Base-by-base conservation (phyloP, 2,113 vertebrate genomes). In the Pseudois nayaur region DNA sequence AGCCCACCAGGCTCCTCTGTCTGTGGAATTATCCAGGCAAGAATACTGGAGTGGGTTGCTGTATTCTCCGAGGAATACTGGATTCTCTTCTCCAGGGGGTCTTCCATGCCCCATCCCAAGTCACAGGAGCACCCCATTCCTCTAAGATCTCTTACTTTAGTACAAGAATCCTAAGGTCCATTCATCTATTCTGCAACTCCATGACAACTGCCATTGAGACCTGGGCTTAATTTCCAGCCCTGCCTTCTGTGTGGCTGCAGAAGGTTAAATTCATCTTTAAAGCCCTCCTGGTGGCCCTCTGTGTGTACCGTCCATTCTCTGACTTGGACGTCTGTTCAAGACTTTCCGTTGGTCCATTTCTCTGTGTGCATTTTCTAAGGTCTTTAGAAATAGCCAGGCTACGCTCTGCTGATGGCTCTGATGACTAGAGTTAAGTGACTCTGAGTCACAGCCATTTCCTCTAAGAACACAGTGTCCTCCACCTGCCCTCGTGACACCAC, bases 41-140 rank as follows among this genome's bases (percentile, higher is more conserved):
- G 67, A 40, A 71, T 23, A 40, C 67, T 40, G 67, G 67, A 23
- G n/a, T 71, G 19, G n/a, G 9, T 71, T 40, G n/a, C 9, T 71
- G n/a, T 23, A 71, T 71, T 71, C n/a, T 71, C n/a, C 0, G 0
- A 71, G n/a, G n/a, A 40, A 40, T 40, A 23, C n/a, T 40, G 67
- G n/a, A 40, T 40, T 71, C n/a, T 36, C 67, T 23, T 40, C 67
- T 23, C n/a, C n/a, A 40, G 19, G 19, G 29, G 67, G 5, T 40
- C 67, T 71, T 36, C 67, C 10, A 4, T 17, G 5, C 13, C n/a
- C 12, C 43, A 90, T 45, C 57, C 12, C 17, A 25, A 27, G 54
- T 27, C 4, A 27, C 27, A 59, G 16, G 3, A 5, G 15, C 11
- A 25, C 0, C 5, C 2, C 0, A 25, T 9, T 60, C 15, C n/a